Evolutionary conservation across 2,113 vertebrate genomes (phyloP).

Genomic region (Zootoca vivipara): DNA sequence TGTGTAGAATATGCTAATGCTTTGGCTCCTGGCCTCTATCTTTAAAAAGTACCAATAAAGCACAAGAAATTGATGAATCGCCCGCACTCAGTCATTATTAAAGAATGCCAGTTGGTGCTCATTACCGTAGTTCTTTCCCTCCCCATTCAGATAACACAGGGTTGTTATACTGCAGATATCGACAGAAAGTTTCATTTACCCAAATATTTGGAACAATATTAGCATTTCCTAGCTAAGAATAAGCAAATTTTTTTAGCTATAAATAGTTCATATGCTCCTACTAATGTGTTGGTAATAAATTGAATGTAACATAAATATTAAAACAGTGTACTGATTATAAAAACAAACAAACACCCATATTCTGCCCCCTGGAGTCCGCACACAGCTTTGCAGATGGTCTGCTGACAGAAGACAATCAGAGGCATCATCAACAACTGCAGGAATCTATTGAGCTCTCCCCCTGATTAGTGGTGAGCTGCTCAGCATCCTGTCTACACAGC

Average conservation of each 20-base stretch:
- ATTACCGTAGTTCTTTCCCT: neutral
- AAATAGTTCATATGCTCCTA: neutral
- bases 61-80: neutral
- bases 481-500: neutral
- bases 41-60: neutral
- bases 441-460: neutral
- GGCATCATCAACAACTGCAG: neutral
- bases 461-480: no score
- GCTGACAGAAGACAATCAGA: neutral
- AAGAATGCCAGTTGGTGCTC: neutral
- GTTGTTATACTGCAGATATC: neutral
- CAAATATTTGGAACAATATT: conserved; percentile 10
- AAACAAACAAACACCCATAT: neutral
- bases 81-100: neutral
- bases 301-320: conserved; percentile 1
- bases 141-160: neutral
- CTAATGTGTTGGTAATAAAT: neutral
- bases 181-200: neutral
- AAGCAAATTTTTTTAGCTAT: neutral
- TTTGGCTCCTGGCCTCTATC: neutral
- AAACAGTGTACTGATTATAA: neutral
- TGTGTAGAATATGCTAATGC: neutral
- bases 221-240: neutral
- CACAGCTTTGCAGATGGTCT: neutral
- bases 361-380: neutral